Conservation (phyloP, 2,113 vertebrate species). For the Platichthys stellatus region DNA sequence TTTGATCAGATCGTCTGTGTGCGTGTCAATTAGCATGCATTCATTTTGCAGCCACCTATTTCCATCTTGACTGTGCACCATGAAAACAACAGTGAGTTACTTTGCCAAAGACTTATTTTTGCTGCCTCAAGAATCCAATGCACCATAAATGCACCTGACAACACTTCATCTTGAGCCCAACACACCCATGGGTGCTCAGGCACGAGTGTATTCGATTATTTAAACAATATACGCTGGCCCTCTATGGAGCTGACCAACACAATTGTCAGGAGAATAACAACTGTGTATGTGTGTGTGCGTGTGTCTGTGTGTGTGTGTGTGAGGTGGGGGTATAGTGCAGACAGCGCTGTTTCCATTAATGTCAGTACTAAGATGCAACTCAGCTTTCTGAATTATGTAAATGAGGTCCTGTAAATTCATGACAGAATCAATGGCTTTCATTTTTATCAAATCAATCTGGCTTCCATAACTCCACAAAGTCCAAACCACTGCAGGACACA, state of each 20-base stretch:
- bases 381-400: conserved; percentile 80
- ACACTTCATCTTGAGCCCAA: background rate
- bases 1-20: too few species aligned
- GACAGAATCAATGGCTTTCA: conserved; percentile 81
- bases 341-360: conserved; percentile 70
- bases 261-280: background rate
- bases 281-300: background rate
- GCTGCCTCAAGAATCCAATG: background rate
- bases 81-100: too few species aligned
- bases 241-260: background rate
- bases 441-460: conserved; percentile 82
- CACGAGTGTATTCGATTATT: background rate
- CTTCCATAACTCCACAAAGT: conserved; percentile 70
- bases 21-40: too few species aligned
- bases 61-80: too few species aligned
- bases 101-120: too few species aligned
- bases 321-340: conserved; percentile 32
- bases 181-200: background rate
- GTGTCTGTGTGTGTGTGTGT: conserved; percentile 17
- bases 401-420: conserved; percentile 81
- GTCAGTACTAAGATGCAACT: conserved; percentile 73
- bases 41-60: too few species aligned
- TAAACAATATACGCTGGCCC: background rate
- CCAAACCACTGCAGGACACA: conserved; percentile 51
- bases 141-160: background rate